Evolutionary conservation across 2,888 invertebrate species (phyloP).

Genomic region (Catocala sponsa): DNA sequence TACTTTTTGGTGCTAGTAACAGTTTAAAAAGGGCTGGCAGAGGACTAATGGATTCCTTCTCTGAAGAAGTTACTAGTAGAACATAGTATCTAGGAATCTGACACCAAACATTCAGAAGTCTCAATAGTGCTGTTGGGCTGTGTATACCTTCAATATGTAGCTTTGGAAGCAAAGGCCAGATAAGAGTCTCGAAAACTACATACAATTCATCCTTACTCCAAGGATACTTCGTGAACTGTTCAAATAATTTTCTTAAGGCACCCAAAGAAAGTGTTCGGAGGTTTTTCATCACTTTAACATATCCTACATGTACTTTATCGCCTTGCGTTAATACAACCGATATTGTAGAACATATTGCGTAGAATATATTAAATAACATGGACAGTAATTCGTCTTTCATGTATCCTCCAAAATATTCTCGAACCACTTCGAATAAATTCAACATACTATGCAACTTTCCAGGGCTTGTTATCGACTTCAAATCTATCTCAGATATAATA

Average conservation of each 20-base stretch:
- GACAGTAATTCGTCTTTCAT: constrained; percentile 90
- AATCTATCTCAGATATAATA: constrained; percentile 83
- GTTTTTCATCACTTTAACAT: constrained; percentile 89
- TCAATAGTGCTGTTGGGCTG: constrained; percentile 94
- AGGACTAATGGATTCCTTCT: constrained; percentile 84
- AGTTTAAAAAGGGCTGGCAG: constrained; percentile 91
- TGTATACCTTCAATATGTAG: constrained; percentile 94
- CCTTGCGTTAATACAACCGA: constrained; percentile 88
- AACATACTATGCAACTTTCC: constrained; percentile 92
- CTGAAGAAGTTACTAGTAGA: constrained; percentile 89
- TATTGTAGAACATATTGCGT: constrained; percentile 91
- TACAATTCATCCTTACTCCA: constrained; percentile 92
- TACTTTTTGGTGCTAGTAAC: constrained; percentile 91
- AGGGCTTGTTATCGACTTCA: constrained; percentile 89
- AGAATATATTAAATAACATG: constrained; percentile 91
- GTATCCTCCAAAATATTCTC: constrained; percentile 94
- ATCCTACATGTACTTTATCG: constrained; percentile 89
- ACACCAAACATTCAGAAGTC: constrained; percentile 94
- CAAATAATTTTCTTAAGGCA: constrained; percentile 92
- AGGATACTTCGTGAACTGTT: constrained; percentile 92
- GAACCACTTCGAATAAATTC: constrained; percentile 92
- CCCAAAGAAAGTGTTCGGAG: constrained; percentile 89
- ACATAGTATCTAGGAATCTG: constrained; percentile 93
- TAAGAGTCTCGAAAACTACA: constrained; percentile 92
- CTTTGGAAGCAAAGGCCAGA: constrained; percentile 94